Evolutionary conservation across 2,888 invertebrate genomes (phyloP).

Genomic region (Ennomos quercinarius): DNA sequence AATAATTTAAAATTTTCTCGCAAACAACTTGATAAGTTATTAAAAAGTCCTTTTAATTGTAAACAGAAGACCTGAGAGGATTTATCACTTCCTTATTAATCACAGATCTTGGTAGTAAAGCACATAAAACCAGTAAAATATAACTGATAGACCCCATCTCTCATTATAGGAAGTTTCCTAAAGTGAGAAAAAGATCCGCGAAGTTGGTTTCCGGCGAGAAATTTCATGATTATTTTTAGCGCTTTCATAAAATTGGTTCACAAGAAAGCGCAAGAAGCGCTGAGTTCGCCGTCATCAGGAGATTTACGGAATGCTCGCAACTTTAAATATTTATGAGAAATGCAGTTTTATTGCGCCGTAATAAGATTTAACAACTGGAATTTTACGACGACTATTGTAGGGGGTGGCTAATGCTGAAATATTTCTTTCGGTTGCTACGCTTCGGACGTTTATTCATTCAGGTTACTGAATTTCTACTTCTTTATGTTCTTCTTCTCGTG

Average conservation of each 20-base stretch:
- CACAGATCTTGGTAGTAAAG: no score
- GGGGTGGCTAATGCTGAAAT: constrained; percentile 15
- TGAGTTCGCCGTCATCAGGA: constrained; percentile 10
- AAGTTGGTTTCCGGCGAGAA: no score
- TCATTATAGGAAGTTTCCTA: no score
- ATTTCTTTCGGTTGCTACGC: constrained; percentile 17
- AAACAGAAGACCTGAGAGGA: no score
- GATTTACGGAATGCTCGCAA: constrained; percentile 21
- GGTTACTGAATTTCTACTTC: constrained; percentile 3
- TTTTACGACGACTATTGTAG: constrained; percentile 13
- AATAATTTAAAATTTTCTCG: no score
- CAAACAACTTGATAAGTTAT: no score
- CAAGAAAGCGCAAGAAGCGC: constrained; percentile 24
- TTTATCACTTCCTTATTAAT: no score
- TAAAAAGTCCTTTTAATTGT: no score
- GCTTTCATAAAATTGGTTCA: not conserved
- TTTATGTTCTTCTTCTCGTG: no score
- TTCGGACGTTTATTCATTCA: constrained; percentile 13
- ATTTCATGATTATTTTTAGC: constrained; percentile 1
- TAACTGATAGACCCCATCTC: no score
- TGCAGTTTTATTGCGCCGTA: constrained; percentile 41
- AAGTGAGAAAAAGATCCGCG: no score
- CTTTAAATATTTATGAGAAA: constrained; percentile 41
- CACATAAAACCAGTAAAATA: no score
- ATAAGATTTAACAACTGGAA: constrained; percentile 34